Evolutionary conservation across 2,113 vertebrate species (phyloP).

Genomic region (Microcebus griseorufus): DNA sequence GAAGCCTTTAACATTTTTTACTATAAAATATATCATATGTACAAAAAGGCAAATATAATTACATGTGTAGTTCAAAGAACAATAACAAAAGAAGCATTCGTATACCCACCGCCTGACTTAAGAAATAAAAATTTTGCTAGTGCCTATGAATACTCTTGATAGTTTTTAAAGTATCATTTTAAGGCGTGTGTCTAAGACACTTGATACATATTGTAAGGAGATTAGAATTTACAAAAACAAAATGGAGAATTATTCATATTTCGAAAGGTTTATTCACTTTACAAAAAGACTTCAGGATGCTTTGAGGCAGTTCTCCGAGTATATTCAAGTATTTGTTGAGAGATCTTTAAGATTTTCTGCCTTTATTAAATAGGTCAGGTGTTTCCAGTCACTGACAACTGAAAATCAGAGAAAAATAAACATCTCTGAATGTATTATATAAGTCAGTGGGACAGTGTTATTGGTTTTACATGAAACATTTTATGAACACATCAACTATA

Average conservation of each 20-base stretch:
- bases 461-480: not conserved
- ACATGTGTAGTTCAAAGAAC: conserved; percentile 33
- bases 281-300: conserved; percentile 3
- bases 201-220: not conserved
- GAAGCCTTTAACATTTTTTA: conserved; percentile 61
- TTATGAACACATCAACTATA: not conserved
- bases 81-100: conserved; percentile 21
- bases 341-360: not conserved
- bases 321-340: not conserved
- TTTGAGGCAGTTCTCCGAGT: not conserved
- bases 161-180: conserved; percentile 18
- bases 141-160: not conserved
- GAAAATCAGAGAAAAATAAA: not conserved
- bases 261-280: not conserved
- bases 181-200: conserved; percentile 14
- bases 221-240: conserved; percentile 37
- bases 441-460: not conserved
- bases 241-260: not conserved
- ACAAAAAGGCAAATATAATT: conserved; percentile 61
- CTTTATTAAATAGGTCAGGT: not conserved
- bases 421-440: not conserved
- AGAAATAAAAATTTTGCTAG: conserved; percentile 33
- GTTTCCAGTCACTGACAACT: not conserved
- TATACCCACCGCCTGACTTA: conserved; percentile 19
- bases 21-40: conserved; percentile 48